Evolutionary conservation across 1,140 invertebrate genomes (phyloP).

Genomic region (Sesamia nonagrioides): DNA sequence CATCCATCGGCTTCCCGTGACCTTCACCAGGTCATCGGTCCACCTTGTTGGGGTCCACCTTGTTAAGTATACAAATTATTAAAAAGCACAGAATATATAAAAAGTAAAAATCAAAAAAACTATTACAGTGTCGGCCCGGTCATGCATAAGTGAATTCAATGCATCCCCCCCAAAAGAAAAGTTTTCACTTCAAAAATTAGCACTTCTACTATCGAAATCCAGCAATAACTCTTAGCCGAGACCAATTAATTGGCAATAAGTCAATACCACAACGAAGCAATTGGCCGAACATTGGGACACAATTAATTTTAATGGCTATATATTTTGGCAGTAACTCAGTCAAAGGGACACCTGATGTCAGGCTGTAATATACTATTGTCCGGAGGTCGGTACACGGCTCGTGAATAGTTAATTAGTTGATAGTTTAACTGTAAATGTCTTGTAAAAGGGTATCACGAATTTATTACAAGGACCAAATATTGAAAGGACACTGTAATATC

Average conservation of each 20-base stretch:
- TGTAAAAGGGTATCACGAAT: neutral
- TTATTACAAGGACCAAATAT: neutral
- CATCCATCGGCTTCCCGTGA: no score
- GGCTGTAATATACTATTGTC: conserved; percentile 20
- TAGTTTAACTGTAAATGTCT: neutral
- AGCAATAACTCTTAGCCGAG: neutral
- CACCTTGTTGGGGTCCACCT: no score
- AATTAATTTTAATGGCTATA: conserved; percentile 57
- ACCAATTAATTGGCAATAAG: conserved; percentile 45
- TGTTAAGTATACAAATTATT: no score
- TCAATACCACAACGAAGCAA: conserved; percentile 12
- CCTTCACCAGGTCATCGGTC: no score
- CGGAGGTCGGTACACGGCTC: neutral
- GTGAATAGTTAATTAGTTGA: conserved; percentile 35
- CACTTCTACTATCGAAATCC: neutral
- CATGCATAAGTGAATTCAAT: no score
- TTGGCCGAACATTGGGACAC: conserved; percentile 37
- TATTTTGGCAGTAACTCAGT: conserved; percentile 51
- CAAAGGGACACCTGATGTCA: conserved; percentile 53
- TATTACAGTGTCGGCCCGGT: no score
- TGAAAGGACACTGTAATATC: no score
- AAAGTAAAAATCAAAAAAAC: no score
- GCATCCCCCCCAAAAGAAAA: no score
- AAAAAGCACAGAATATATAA: no score
- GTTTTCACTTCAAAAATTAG: neutral